phyloP scores from a whole-genome alignment of 2,888 invertebrate species.

The Plemyria rubiginata region DNA sequence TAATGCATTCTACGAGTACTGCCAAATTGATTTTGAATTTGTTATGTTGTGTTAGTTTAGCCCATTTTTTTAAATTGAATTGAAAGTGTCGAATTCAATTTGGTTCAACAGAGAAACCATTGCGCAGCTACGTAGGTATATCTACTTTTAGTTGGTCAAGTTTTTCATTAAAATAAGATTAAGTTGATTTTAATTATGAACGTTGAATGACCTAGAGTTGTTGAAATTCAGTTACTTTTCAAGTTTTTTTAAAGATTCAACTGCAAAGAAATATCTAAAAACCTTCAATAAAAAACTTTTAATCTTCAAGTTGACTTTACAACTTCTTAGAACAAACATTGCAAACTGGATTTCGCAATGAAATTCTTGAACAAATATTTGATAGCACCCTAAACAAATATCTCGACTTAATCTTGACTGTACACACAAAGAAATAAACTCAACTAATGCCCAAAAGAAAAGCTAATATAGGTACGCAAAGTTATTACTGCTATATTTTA shows the following conservation, averaged over 20 bases:
- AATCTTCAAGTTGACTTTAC: conserved; percentile 36
- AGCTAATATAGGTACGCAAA: conserved; percentile 33
- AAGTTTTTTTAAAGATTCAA: conserved; percentile 1
- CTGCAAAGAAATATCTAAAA: conserved; percentile 17
- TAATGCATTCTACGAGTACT: conserved; percentile 5
- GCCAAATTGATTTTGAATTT: conserved; percentile 17
- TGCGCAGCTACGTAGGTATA: too few relatives aligned
- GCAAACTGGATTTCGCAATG: conserved; percentile 45
- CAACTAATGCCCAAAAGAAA: conserved; percentile 30
- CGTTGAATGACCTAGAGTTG: too few relatives aligned
- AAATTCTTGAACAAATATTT: conserved; percentile 53
- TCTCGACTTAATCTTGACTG: conserved; percentile 52
- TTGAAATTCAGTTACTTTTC: neutral
- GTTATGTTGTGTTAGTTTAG: neutral
- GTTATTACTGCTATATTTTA: conserved; percentile 56
- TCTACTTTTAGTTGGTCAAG: neutral
- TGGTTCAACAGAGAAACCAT: neutral
- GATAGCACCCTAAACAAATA: conserved; percentile 54
- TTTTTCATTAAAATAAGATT: neutral
- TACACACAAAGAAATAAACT: conserved; percentile 48
- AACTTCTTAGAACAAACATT: conserved; percentile 44
- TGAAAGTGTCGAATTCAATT: neutral
- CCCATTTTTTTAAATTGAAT: neutral
- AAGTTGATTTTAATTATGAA: neutral
- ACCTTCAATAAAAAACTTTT: conserved; percentile 20